These are phyloP conservation scores for Alauda arvensis DNA, from an alignment of 2,797 vertebrate genomes.

Conservation along the genomic window DNA sequence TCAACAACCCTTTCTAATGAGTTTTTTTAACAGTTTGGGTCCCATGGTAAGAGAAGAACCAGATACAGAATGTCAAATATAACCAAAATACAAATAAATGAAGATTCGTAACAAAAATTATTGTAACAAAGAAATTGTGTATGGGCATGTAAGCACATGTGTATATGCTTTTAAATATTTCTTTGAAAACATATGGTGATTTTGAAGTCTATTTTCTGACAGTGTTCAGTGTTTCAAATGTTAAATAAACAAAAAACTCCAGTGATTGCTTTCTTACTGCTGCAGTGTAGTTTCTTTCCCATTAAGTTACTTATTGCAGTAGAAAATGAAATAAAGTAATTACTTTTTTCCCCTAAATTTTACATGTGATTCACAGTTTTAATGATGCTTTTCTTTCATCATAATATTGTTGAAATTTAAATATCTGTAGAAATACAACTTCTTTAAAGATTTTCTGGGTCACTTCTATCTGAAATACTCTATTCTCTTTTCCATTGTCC, in stretches of 20 bases:
- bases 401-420: not conserved
- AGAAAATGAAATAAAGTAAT: not conserved
- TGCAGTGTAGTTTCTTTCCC: not conserved
- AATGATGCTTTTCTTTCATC: not conserved
- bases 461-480: not conserved
- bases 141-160: not conserved
- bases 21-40: not conserved
- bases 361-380: not conserved
- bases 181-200: not conserved
- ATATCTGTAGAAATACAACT: not conserved
- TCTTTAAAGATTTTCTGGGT: not conserved
- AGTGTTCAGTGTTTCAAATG: not conserved
- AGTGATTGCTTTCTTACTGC: not conserved
- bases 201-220: not conserved
- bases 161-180: not conserved
- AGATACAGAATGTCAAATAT: not conserved
- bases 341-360: not conserved
- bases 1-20: not conserved
- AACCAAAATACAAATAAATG: not conserved
- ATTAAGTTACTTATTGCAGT: not conserved
- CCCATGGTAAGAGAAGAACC: not conserved
- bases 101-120: not conserved
- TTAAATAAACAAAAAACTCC: not conserved
- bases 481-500: not conserved
- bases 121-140: not conserved